phyloP scores from a whole-genome alignment of 2,888 invertebrate species.

The Lasiommata megera region DNA sequence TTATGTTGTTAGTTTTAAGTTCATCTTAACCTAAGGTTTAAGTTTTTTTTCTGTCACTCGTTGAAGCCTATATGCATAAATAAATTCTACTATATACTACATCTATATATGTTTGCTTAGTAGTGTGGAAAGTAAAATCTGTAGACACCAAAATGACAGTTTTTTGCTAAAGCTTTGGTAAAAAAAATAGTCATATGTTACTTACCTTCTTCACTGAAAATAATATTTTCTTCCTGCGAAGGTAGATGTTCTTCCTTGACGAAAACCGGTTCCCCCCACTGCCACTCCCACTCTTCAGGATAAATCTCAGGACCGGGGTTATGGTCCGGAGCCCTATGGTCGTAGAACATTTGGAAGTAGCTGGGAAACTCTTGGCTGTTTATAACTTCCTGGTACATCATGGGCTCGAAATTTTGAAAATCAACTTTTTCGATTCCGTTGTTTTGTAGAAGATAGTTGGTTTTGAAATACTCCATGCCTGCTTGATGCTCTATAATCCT shows the following conservation, averaged over 20 bases:
- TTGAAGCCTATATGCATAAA: too few species aligned
- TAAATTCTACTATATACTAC: too few species aligned
- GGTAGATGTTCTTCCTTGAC: conserved; percentile 53
- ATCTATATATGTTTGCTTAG: too few species aligned
- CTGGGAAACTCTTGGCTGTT: conserved; percentile 37
- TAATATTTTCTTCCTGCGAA: conserved; percentile 35
- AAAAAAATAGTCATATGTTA: not conserved
- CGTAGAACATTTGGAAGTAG: conserved; percentile 58
- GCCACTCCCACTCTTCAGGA: conserved; percentile 42
- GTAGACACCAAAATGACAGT: too few species aligned
- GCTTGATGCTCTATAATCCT: too few species aligned
- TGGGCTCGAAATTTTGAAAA: conserved; percentile 32
- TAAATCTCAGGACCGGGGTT: conserved; percentile 30
- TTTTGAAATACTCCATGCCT: conserved; percentile 53
- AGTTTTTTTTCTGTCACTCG: too few species aligned
- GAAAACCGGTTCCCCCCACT: conserved; percentile 42
- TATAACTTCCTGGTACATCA: conserved; percentile 33
- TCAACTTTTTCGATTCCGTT: conserved; percentile 39
- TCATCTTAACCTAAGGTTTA: too few species aligned
- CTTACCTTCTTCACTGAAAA: conserved; percentile 55
- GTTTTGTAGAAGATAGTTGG: conserved; percentile 44
- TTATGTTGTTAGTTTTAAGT: too few species aligned
- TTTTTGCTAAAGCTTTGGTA: too few species aligned
- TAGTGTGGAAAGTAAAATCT: too few species aligned
- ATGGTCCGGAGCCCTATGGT: conserved; percentile 43